A percentile compares a stretch with the other conserved stretches of the same genome.
These are phyloP conservation scores for Xenopus borealis DNA, from an alignment of 2,113 vertebrate genomes.

Conservation along the genomic window DNA sequence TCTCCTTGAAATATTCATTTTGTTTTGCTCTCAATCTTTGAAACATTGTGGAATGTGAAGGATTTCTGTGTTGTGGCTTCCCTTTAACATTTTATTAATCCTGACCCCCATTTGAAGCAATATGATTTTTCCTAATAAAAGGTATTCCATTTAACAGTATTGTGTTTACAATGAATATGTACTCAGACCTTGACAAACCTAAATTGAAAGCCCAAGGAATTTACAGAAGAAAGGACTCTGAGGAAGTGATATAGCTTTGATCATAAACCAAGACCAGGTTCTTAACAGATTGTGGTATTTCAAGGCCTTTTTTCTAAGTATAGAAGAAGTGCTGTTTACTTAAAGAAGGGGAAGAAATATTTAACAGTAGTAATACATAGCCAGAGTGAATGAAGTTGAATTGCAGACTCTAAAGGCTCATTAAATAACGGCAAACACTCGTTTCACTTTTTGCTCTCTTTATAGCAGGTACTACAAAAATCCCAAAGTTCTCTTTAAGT, in stretches of 20 bases:
- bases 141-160: neutral
- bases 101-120: slow-evolving; percentile 1
- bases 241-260: slow-evolving; percentile 46
- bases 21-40: slow-evolving; percentile 15
- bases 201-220: slow-evolving; percentile 37
- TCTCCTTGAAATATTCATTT: slow-evolving; percentile 30
- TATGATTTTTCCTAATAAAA: slow-evolving; percentile 8
- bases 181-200: slow-evolving; percentile 38
- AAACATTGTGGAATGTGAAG: slow-evolving; percentile 2
- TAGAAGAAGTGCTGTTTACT: no score
- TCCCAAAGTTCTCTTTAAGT: no score
- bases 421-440: no score
- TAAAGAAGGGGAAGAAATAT: no score
- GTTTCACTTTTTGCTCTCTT: no score
- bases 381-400: no score
- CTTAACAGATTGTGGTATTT: slow-evolving; percentile 27
- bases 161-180: slow-evolving; percentile 25
- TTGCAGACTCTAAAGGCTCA: no score
- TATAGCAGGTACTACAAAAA: no score
- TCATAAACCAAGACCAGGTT: slow-evolving; percentile 46
- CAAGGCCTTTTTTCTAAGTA: no score
- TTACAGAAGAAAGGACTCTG: slow-evolving; percentile 14
- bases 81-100: slow-evolving; percentile 5
- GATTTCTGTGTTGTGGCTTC: neutral
- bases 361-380: no score